Evolutionary conservation across 2,113 vertebrate species (phyloP).

Genomic region (rat (Rattus norvegicus)): GRCr8 NC_086021.1:107121501-107122000

Average conservation of each 20-base stretch:
- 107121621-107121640: background rate
- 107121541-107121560: background rate
- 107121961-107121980: background rate
- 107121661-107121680: background rate
- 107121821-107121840: conserved; percentile 23
- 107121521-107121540: background rate
- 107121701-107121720: background rate
- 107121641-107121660: background rate
- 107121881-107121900: background rate
- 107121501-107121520: background rate
- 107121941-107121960: background rate
- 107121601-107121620: background rate
- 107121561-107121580: background rate
- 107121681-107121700: background rate
- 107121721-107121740: conserved; percentile 9
- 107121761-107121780: conserved; percentile 5
- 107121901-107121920: background rate
- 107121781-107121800: background rate
- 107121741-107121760: conserved; percentile 1
- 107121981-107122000: background rate
- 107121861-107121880: conserved; percentile 23
- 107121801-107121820: conserved; percentile 4
- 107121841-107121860: conserved; percentile 7
- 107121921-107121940: background rate
- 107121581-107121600: background rate